Base-by-base conservation (phyloP, 2,113 vertebrate species). In the Forbesichthys papilliferus region DNA sequence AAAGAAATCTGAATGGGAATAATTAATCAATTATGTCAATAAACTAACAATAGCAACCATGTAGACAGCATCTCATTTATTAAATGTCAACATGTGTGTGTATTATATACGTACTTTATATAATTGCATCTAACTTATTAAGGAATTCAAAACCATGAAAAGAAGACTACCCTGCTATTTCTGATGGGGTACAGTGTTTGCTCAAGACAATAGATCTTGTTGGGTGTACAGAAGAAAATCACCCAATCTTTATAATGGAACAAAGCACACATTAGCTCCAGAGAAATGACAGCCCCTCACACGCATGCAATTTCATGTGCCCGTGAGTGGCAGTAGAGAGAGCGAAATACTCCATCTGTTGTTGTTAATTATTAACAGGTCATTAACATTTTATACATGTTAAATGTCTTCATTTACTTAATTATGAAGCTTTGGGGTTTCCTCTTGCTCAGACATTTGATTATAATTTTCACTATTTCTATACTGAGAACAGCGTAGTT, bases 351-450 rank as follows among this genome's bases (percentile, higher is more conserved):
- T 87, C 93, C 92, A 92, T 93, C 92, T 93, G 92, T 89, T 87
- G 79, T 85, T 71, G 80, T 93, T 86, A 92, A 94, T 93, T 92
- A 93, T 93, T 88, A 91, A 93, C 85, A 88, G 79, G 71, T 63
- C 86, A 90, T 93, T 90, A 91, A 91, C 86, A 83, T 92, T 91
- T 89, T 73, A 92, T 92, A 69, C 69, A 75, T 80, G 72, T 85
- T 93, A 90, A 93, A 92, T 90, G 88, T 88, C 89, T 89, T 81
- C 81, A 81, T 87, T 91, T 90, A 88, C 85, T 88, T 92, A 88
- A 90, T 92, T 88, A 93, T 85, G 88, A 89, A 83, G 84, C 86
- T 87, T 71, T 69, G 79, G 82, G 74, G 64, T 81, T 76, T 73
- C 86, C 65, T 66, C 51, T 1, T 74, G 69, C 61, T 81, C 55